These are phyloP conservation scores for Dyspetes luteomarginatus DNA, from an alignment of 2,888 invertebrate species.

Conservation along the genomic window DNA sequence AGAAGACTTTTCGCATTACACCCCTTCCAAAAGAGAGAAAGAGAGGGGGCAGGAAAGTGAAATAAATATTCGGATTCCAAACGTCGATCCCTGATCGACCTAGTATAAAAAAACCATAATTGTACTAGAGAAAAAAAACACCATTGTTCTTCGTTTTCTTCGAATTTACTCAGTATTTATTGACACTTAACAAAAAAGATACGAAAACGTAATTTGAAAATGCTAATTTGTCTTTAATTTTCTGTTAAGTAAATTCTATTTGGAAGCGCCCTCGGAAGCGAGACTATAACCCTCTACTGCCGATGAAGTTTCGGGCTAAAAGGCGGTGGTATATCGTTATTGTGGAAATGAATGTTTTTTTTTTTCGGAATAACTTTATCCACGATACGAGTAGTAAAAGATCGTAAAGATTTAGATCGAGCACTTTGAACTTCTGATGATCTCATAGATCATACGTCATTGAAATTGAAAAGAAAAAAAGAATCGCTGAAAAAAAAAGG, in stretches of 20 bases:
- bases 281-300: background rate
- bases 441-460: background rate
- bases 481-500: background rate
- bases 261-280: background rate
- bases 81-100: conserved; percentile 40
- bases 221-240: background rate
- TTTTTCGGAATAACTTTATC: background rate
- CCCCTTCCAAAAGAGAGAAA: conserved; percentile 31
- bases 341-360: background rate
- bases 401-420: background rate
- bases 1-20: conserved; percentile 46
- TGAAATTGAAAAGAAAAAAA: background rate
- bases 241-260: background rate
- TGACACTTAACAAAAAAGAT: conserved; percentile 39
- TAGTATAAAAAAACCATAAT: conserved; percentile 36
- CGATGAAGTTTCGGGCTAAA: background rate
- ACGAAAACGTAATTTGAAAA: conserved; percentile 5
- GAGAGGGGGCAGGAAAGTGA: background rate
- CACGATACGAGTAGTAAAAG: background rate
- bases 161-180: conserved; percentile 59
- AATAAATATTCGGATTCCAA: conserved; percentile 20
- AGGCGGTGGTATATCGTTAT: background rate
- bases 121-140: conserved; percentile 36
- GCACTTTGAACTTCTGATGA: background rate
- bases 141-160: conserved; percentile 54